These are phyloP conservation scores for Adoxophyes honmai DNA, from an alignment of 1,140 invertebrate species.

Conservation along the genomic window DNA sequence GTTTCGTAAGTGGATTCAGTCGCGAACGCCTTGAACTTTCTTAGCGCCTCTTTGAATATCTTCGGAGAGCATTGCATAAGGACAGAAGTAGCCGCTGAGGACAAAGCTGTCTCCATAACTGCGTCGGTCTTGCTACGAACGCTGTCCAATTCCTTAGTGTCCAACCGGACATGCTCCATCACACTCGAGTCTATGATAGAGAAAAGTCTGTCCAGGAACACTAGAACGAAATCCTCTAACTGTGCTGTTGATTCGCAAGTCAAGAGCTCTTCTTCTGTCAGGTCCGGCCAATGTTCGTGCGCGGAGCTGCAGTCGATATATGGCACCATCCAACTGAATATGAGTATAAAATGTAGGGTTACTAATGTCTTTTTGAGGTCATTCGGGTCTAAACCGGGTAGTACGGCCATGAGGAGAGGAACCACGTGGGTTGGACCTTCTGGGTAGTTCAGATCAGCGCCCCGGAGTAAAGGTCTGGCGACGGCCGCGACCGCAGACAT, in stretches of 20 bases:
- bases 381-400: constrained; percentile 95
- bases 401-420: constrained; percentile 85
- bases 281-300: constrained; percentile 80
- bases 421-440: constrained; percentile 90
- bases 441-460: constrained; percentile 81
- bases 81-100: constrained; percentile 82
- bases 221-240: constrained; percentile 90
- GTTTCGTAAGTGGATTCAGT: constrained; percentile 87
- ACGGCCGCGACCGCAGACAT: constrained; percentile 87
- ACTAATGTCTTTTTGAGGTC: constrained; percentile 91
- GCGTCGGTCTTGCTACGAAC: constrained; percentile 83
- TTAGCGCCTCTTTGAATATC: constrained; percentile 82
- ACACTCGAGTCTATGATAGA: constrained; percentile 85
- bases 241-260: constrained; percentile 88
- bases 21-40: constrained; percentile 86
- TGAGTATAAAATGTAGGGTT: constrained; percentile 87
- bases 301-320: constrained; percentile 91
- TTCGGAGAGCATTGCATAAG: constrained; percentile 77
- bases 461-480: constrained; percentile 82
- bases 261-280: constrained; percentile 87
- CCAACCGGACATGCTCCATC: constrained; percentile 81
- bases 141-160: constrained; percentile 79
- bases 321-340: constrained; percentile 86
- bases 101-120: constrained; percentile 83
- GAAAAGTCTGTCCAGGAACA: constrained; percentile 90